Percentiles rank a stretch among this genome's conserved stretches.
phyloP scores from a whole-genome alignment of 2,797 vertebrate genomes.

The Microtus californicus region DNA sequence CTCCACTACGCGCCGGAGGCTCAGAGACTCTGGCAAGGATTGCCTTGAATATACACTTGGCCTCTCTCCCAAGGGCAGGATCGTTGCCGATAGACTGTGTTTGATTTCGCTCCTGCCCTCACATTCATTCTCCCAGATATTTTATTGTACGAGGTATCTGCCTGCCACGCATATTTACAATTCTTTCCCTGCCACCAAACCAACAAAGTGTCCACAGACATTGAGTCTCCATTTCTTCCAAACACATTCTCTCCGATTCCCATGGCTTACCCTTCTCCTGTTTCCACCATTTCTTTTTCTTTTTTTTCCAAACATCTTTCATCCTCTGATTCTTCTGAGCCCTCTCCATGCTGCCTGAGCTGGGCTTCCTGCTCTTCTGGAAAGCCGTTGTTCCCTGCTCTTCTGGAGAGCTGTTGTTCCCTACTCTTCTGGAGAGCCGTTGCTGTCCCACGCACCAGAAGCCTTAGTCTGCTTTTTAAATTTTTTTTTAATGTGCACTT shows the following conservation, averaged over 20 bases:
- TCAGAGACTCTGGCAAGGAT: slow-evolving; percentile 45
- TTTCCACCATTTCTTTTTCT: background rate
- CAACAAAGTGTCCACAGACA: slow-evolving; percentile 73
- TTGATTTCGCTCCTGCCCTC: slow-evolving; percentile 67
- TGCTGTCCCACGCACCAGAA: background rate
- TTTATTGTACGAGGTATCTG: slow-evolving; percentile 70
- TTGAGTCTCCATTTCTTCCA: slow-evolving; percentile 64
- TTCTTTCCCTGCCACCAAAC: slow-evolving; percentile 75
- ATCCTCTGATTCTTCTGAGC: background rate
- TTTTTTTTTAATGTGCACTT: background rate
- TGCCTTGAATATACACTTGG: slow-evolving; percentile 57
- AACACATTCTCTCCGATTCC: slow-evolving; percentile 63
- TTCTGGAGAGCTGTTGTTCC: background rate
- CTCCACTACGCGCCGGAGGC: background rate
- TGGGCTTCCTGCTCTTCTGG: background rate
- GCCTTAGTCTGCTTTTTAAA: background rate
- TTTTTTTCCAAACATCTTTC: background rate
- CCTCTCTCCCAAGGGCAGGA: slow-evolving; percentile 69
- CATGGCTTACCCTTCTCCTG: slow-evolving; percentile 47
- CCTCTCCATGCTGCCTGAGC: background rate
- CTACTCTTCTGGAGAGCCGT: background rate
- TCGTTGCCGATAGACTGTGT: background rate
- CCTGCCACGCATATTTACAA: slow-evolving; percentile 69
- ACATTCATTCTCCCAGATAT: slow-evolving; percentile 64
- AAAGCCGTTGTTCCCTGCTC: background rate